Evolutionary conservation across 2,113 vertebrate genomes (phyloP).

Genomic region (Loxodonta africana): DNA sequence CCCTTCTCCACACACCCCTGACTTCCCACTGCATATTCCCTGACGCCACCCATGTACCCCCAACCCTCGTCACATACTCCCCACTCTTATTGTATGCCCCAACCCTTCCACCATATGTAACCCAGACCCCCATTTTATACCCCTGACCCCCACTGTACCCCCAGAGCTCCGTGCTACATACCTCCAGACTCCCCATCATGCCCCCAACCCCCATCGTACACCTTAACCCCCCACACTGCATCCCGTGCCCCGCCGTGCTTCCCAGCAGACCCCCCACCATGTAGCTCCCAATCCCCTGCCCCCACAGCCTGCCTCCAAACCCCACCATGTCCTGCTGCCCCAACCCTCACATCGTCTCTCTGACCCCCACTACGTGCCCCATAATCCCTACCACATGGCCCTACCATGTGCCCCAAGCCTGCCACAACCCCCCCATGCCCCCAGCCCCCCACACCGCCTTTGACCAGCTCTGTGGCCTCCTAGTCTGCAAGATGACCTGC

Average conservation of each 20-base stretch:
- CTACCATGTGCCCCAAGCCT: background rate
- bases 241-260: background rate
- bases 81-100: no score
- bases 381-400: background rate
- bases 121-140: rapidly evolving
- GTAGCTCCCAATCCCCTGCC: background rate
- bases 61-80: no score
- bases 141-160: background rate
- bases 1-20: no score
- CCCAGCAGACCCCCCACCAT: no score
- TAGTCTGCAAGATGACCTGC: slow-evolving; percentile 98
- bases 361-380: slow-evolving; percentile 12
- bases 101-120: rapidly evolving
- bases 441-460: slow-evolving; percentile 20
- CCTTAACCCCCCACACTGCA: background rate
- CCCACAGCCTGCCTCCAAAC: background rate
- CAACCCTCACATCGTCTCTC: background rate
- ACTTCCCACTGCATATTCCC: background rate
- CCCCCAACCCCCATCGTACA: background rate
- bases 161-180: no score
- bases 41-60: background rate
- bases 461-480: background rate
- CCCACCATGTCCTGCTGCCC: background rate
- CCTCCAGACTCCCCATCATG: background rate
- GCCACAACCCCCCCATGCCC: rapidly evolving